Evolutionary conservation across 2,888 invertebrate species (phyloP), one percentile per base, ranked within the genome.

Genomic region (Cordylochernes scorpioides): DNA sequence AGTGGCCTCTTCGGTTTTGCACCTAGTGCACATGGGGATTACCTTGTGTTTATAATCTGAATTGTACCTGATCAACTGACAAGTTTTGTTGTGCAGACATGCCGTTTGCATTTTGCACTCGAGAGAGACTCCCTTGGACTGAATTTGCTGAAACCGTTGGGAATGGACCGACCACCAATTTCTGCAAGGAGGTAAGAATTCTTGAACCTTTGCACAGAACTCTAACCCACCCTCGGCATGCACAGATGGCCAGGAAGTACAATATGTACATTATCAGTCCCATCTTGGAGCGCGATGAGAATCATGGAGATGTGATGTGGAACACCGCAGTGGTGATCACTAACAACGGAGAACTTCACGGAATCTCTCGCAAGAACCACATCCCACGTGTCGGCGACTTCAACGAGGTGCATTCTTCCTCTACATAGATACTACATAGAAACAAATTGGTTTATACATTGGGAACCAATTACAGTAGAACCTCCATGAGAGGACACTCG

Each of bases 321-420:
- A 97, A 97, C 52, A 82, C 91, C 0, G 70, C 74, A 15, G 88
- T 88, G 0, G 68, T 97, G 0, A 77, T 97, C 32, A 72, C 75
- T 31, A 71, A 72, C 44, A 64, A 64, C 33, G 94, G 97, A 0
- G 59, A 61, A 9, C 68, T 74, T 25, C 49, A 94, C 42, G 97
- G 97, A 2, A 91, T 86, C 56, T 77, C 86, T 45, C 64, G 94
- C n/a, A 97, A 97, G 52, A 97, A 97, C 54, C 97, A 97, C 52
- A 78, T 97, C 43, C 97, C 97, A 0, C 64, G 91, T 40, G 73
- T 88, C 16, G 91, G 88, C 0, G 91, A 91, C 53, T 97, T 91
- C 50, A 91, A 86, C 49, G 97, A 97, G 51, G 60, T 59, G 37
- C 28, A 32, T 21, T 12, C n/a, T n/a, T n/a, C n/a, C n/a, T n/a